Evolutionary conservation across 2,797 vertebrate genomes (phyloP), one percentile per base, ranked within the genome.

Genomic region (Chelidonichthys spinosus): DNA sequence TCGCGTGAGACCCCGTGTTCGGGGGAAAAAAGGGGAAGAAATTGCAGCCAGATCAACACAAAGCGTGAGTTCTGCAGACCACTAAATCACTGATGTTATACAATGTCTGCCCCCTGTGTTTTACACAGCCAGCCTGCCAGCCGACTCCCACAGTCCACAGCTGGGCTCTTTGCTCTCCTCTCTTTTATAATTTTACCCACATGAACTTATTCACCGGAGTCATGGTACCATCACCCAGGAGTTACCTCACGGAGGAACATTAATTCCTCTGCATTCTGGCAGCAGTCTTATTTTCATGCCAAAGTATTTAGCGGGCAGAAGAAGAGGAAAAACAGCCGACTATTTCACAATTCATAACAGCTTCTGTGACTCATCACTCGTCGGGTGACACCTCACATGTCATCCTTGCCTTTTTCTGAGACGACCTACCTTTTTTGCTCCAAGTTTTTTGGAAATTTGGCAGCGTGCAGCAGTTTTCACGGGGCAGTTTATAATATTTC

Each of bases 51-150:
- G 92, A 94, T 92, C 88, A 87, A 92, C 91, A 90, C 87, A 93
- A 94, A 92, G 89, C 89, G 72, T 93, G 92, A 90, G 90, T 90
- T 92, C 85, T 87, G 72, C 89, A 91, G 87, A 90, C 89, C 90
- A 92, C 85, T 95, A 95, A 95, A 95, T 95, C 93, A 94, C 83
- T 78, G 70, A 88, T 92, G 92, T 94, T 94, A 93, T 93, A 95
- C 93, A 94, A 93, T 85, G 85, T 76, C 91, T 93, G 87, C 92
- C 92, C 91, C 89, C 86, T 85, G 87, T 91, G 91, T 92, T 92
- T 93, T 93, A 92, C 87, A 90, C 82, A 89, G 88, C 89, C 69
- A 53, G 76, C 59, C 70, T 88, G 88, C 89, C 87, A 60, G 92
- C 91, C 92, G 92, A 88, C 87, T 94, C 85, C 79, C 74, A 89